These are phyloP conservation scores for Euwallacea similis DNA, from an alignment of 1,140 invertebrate genomes.

Conservation along the genomic window DNA sequence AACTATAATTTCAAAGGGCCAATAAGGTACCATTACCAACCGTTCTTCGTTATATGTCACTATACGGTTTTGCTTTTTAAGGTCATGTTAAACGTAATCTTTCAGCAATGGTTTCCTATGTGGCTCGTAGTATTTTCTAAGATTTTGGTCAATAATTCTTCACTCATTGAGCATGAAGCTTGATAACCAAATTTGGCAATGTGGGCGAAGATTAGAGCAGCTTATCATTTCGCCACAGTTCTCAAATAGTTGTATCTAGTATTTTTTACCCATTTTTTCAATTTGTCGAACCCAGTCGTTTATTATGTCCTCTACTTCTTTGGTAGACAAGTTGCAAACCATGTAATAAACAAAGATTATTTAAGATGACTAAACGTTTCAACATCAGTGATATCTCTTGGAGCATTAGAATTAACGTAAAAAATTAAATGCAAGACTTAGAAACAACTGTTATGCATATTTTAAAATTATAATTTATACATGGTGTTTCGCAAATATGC, in stretches of 20 bases:
- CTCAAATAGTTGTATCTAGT: constrained; percentile 97
- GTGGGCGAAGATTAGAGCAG: constrained; percentile 97
- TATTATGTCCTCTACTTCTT: constrained; percentile 82
- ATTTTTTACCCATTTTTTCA: constrained; percentile 75
- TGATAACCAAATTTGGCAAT: constrained; percentile 97
- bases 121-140: constrained; percentile 77
- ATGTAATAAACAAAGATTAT: too few relatives aligned
- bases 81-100: constrained; percentile 84
- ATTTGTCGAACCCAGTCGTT: constrained; percentile 78
- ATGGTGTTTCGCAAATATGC: too few relatives aligned
- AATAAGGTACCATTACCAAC: constrained; percentile 92
- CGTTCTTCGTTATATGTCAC: constrained; percentile 84
- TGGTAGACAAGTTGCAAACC: constrained; percentile 74
- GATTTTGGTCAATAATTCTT: constrained; percentile 74
- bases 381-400: too few relatives aligned
- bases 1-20: constrained; percentile 96
- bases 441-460: too few relatives aligned
- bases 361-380: too few relatives aligned
- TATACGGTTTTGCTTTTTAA: constrained; percentile 77
- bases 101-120: constrained; percentile 73
- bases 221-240: constrained; percentile 97
- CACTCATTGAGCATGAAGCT: constrained; percentile 90
- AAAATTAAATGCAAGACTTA: too few relatives aligned
- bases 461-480: too few relatives aligned
- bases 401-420: constrained; percentile 39